Conservation (phyloP, 64 coral and sea anemone species). For the Acropora yongei region DNA sequence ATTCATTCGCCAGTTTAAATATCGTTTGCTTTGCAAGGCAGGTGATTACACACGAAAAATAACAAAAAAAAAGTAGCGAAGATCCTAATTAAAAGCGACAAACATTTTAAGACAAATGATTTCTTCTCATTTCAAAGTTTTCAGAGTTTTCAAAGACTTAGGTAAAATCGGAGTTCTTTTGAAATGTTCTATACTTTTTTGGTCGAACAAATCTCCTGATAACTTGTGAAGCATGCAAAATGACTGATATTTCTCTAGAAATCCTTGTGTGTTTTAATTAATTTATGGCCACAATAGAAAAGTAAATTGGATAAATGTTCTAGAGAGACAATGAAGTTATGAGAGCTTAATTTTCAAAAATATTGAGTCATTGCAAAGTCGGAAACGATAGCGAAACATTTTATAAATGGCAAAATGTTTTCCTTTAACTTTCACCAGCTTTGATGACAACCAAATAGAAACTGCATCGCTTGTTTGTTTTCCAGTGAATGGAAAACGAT, state of each 20-base stretch:
- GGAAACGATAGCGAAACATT: no score
- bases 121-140: neutral
- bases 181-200: neutral
- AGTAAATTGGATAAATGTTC: no score
- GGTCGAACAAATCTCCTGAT: neutral
- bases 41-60: neutral
- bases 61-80: neutral
- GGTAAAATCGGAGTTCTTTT: neutral
- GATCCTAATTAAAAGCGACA: constrained; percentile 17
- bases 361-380: no score
- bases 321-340: no score
- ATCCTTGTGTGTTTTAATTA: no score
- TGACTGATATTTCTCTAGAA: no score
- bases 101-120: constrained; percentile 1
- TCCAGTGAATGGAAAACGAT: neutral
- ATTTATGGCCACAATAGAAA: no score
- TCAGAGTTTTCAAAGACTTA: neutral
- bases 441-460: constrained; percentile 6
- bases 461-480: constrained; percentile 6
- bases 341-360: no score
- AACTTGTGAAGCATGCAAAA: no score
- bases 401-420: no score
- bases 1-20: constrained; percentile 1
- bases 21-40: neutral
- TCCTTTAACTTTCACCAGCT: no score